A percentile compares a stretch with the other conserved stretches of the same genome.
Evolutionary conservation across 1,140 invertebrate genomes (phyloP).

Genomic region (Sminthurinus signatus): DNA sequence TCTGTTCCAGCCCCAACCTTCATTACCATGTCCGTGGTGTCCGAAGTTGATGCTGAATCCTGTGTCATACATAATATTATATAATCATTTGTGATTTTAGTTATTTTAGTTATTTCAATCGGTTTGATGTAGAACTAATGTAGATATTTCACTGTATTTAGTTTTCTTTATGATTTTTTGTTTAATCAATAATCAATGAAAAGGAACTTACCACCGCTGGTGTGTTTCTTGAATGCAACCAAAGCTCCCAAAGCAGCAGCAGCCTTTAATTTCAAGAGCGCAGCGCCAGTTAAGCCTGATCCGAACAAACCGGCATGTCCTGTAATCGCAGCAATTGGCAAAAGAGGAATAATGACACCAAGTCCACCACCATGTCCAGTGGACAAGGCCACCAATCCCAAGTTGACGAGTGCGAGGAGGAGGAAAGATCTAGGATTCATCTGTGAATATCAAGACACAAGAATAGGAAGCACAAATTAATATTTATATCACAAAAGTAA

Average conservation of each 20-base stretch:
- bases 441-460: background rate
- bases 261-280: slow-evolving; percentile 38
- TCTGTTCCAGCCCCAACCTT: slow-evolving; percentile 10
- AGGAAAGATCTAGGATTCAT: slow-evolving; percentile 25
- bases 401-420: slow-evolving; percentile 15
- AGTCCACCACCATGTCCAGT: slow-evolving; percentile 13
- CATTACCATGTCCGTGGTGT: background rate
- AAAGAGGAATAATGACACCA: slow-evolving; percentile 27
- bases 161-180: too few relatives aligned
- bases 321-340: slow-evolving; percentile 33
- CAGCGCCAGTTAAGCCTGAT: slow-evolving; percentile 30
- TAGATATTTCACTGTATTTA: too few relatives aligned
- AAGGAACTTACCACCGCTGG: slow-evolving; percentile 16
- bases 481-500: background rate
- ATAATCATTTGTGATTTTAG: background rate
- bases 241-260: slow-evolving; percentile 35
- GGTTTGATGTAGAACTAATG: too few relatives aligned
- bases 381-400: slow-evolving; percentile 13
- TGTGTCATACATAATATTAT: background rate
- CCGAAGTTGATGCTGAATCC: slow-evolving; percentile 6
- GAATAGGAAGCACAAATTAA: background rate
- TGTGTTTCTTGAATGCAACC: slow-evolving; percentile 14
- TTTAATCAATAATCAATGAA: too few relatives aligned
- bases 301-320: slow-evolving; percentile 32
- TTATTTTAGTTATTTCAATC: too few relatives aligned